phyloP scores from a whole-genome alignment of 2,888 invertebrate genomes.

The Trichacis sp. region DNA sequence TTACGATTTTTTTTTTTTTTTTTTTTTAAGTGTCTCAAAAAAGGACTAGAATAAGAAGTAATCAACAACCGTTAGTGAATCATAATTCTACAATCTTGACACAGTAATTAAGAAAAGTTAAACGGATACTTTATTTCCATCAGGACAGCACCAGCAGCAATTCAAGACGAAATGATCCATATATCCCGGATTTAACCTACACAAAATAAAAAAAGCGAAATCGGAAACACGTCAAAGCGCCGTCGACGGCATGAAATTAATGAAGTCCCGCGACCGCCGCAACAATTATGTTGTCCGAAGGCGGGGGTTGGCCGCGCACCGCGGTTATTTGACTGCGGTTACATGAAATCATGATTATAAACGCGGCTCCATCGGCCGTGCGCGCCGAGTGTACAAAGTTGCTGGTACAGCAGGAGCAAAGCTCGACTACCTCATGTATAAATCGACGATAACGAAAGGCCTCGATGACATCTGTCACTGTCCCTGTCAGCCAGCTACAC shows the following conservation, averaged over 20 bases:
- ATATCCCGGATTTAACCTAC: no score
- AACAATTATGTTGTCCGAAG: not conserved
- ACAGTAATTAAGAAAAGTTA: no score
- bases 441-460: constrained; percentile 70
- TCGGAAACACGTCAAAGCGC: not conserved
- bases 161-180: no score
- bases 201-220: not conserved
- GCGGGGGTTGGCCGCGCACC: not conserved
- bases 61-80: no score
- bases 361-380: not conserved
- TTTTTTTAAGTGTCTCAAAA: no score
- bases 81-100: no score
- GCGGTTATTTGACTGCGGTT: constrained; percentile 11
- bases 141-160: no score
- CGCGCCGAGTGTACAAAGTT: constrained; percentile 51
- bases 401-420: constrained; percentile 52
- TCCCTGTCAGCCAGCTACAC: constrained; percentile 69
- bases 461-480: constrained; percentile 69
- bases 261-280: not conserved
- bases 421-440: constrained; percentile 67
- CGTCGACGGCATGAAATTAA: not conserved
- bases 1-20: no score
- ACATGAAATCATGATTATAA: constrained; percentile 8
- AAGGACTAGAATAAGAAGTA: no score
- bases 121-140: no score